phyloP scores from a whole-genome alignment of 2,797 vertebrate genomes.

The Clarias fuscus region DNA sequence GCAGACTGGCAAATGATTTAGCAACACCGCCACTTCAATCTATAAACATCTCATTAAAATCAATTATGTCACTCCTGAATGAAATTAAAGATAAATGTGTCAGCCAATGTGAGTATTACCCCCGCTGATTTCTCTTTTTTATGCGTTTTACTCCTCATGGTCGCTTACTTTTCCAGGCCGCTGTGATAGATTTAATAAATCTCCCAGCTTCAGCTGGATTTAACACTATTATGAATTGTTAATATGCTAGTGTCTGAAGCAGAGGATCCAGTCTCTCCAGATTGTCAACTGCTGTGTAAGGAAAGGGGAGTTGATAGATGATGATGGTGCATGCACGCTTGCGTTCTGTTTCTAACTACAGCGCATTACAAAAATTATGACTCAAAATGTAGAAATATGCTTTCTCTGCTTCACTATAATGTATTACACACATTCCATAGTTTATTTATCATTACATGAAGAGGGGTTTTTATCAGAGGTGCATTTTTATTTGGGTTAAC shows the following conservation, averaged over 20 bases:
- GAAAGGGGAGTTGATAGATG: slow-evolving; percentile 1
- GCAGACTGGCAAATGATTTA: slow-evolving; percentile 72
- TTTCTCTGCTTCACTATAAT: not conserved
- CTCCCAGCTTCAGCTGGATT: slow-evolving; percentile 80
- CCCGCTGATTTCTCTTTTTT: slow-evolving; percentile 72
- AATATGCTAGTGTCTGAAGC: slow-evolving; percentile 69
- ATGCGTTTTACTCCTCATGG: slow-evolving; percentile 60
- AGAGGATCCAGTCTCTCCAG: slow-evolving; percentile 37
- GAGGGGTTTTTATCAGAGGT: not conserved
- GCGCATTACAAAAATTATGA: not conserved
- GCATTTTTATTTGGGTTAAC: not conserved
- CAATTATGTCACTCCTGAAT: slow-evolving; percentile 83
- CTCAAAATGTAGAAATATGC: not conserved
- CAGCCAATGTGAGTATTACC: slow-evolving; percentile 82
- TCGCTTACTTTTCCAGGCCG: slow-evolving; percentile 46
- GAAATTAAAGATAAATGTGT: slow-evolving; percentile 87
- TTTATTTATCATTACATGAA: not conserved
- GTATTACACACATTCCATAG: not conserved
- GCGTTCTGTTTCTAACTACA: slow-evolving; percentile 5
- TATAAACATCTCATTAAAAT: slow-evolving; percentile 79
- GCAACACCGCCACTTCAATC: slow-evolving; percentile 72
- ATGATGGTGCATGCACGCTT: not conserved
- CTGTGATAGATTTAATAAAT: slow-evolving; percentile 82
- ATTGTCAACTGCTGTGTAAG: slow-evolving; percentile 28
- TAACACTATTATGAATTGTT: slow-evolving; percentile 86